phyloP scores from a whole-genome alignment of 2,113 vertebrate genomes.

The Pedionomus torquatus region DNA sequence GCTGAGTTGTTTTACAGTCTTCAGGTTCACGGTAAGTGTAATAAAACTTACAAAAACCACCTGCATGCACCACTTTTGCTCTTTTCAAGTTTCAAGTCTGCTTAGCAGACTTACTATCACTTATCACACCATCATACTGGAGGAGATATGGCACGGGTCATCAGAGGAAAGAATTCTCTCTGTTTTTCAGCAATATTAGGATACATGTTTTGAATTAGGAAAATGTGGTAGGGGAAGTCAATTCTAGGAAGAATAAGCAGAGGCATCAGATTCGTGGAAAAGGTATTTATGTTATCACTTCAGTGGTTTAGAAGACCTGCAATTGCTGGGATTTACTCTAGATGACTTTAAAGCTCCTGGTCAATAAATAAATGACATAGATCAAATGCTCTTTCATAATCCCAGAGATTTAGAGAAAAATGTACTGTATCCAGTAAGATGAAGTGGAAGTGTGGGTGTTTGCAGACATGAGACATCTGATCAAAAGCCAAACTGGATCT shows the following conservation, averaged over 20 bases:
- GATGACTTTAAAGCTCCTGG: not conserved
- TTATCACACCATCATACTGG: not conserved
- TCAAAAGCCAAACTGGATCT: constrained; percentile 5
- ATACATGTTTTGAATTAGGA: not conserved
- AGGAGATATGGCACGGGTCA: not conserved
- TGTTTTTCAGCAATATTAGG: not conserved
- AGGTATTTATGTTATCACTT: not conserved
- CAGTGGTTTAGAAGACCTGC: not conserved
- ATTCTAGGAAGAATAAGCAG: not conserved
- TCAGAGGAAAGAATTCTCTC: not conserved
- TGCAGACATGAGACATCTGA: not conserved
- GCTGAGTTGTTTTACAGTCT: constrained; percentile 85
- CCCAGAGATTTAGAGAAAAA: not conserved
- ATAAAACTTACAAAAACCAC: not conserved
- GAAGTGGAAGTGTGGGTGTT: constrained; percentile 11
- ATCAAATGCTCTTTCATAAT: not conserved
- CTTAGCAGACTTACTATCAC: not conserved
- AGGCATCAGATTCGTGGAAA: not conserved
- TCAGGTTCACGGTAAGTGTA: constrained; percentile 88
- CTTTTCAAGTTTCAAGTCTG: not conserved
- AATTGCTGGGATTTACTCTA: not conserved
- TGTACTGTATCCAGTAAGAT: not conserved
- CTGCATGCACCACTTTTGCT: not conserved
- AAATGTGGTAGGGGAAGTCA: not conserved
- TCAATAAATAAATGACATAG: not conserved